Evolutionary conservation across 2,797 vertebrate species (phyloP).

Genomic region (Alcedo quadribrachys): DNA sequence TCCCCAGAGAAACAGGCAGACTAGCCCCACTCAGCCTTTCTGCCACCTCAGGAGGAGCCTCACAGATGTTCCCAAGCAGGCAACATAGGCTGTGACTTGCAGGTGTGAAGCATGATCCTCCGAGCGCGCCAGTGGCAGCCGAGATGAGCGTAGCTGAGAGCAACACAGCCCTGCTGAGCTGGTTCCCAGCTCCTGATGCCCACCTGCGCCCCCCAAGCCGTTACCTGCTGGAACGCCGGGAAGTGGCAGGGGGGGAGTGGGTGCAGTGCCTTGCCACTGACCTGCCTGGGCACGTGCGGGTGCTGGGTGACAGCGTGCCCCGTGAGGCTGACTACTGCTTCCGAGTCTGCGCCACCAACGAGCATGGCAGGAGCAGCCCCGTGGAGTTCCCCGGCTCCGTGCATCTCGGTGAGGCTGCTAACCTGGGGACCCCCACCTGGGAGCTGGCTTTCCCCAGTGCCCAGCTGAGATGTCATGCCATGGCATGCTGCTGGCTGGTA

Average conservation of each 20-base stretch:
- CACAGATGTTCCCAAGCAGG: accelerated
- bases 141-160: conserved; percentile 89
- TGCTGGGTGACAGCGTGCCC: conserved; percentile 92
- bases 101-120: conserved; percentile 90
- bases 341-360: conserved; percentile 89
- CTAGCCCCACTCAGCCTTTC: neutral
- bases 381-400: conserved; percentile 90
- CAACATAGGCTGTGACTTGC: neutral
- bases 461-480: neutral
- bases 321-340: conserved; percentile 92
- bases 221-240: conserved; percentile 92
- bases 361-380: conserved; percentile 90
- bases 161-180: conserved; percentile 90
- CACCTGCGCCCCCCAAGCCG: conserved; percentile 85
- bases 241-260: conserved; percentile 87
- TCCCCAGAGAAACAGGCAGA: neutral
- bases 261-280: conserved; percentile 93
- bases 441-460: neutral
- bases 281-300: conserved; percentile 87
- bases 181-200: conserved; percentile 86
- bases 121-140: conserved; percentile 85
- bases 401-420: conserved; percentile 85
- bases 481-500: neutral
- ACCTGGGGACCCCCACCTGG: neutral
- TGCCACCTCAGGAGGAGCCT: accelerated